Base-by-base conservation (phyloP, 1,140 invertebrate genomes). In the Sweltsa coloradensis region DNA sequence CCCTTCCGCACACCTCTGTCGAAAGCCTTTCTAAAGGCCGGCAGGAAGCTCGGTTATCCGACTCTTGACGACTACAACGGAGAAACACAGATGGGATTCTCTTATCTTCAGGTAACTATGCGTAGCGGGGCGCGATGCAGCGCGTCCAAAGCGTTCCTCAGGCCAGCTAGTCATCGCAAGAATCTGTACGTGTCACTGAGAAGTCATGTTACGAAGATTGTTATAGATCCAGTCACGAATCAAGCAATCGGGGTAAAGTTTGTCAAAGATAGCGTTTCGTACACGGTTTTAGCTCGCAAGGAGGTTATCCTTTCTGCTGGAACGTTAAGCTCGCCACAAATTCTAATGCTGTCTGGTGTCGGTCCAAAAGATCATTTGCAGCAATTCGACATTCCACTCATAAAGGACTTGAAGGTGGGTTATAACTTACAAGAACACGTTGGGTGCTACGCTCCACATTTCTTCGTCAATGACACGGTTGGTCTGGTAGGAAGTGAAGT, bases 291-390 rank as follows among this genome's bases (percentile, higher is more conserved):
- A 34, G 86, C 87, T 0, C 75, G 66, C 11, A 89, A 85, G 57
- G 93, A 97, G 65, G 67, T 81, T 1, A 86, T 93, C 37, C 53
- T 93, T 5, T 89, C 86, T 5, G 88, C 78, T 1, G 94, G 94
- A 1, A 73, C 89, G 0, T 74, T 97, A 0, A 92, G 92, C 60
- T 88, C 89, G 1, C 85, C 93, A 0, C 91, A 97, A 55, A 55
- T 97, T 0, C 62, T 97, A 4, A 92, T 96, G 87, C 63, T 96
- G 0, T 92, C 89, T 2, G 94, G 92, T 0, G 75, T 95, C 2
- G 91, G 91, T 0, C 88, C 90, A 0, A 72, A 73, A 29, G 76
- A 82, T 34, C 80, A 94, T 55, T 60, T 95, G 18, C 62, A 69
- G 2, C 74, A 83, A 55, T 72, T 78, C 48, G 69, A 61, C 47